Conservation (phyloP, 2,113 vertebrate species). For the Sterna hirundo region DNA sequence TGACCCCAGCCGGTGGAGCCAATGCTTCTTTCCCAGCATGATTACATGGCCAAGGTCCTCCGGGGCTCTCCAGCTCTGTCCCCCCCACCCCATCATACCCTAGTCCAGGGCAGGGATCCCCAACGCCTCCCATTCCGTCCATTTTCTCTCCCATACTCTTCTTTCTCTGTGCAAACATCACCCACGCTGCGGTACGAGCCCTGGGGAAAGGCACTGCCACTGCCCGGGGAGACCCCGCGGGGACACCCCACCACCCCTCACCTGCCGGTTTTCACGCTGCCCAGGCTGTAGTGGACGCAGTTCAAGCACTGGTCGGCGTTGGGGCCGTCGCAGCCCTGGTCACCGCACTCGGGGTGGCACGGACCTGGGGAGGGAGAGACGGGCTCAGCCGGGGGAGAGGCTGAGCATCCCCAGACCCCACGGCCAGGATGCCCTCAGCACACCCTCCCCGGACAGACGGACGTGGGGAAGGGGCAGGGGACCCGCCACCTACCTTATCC, state of each 20-base stretch:
- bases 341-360: constrained; percentile 86
- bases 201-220: not conserved
- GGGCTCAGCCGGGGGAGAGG: not conserved
- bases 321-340: constrained; percentile 88
- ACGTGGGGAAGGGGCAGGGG: rapidly evolving
- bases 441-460: rapidly evolving
- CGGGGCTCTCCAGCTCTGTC: not conserved
- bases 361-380: constrained; percentile 68
- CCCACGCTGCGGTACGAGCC: rapidly evolving
- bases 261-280: constrained; percentile 83
- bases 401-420: not conserved
- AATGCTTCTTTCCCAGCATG: not conserved
- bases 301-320: constrained; percentile 86
- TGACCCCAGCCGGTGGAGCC: not conserved
- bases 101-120: not conserved
- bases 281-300: constrained; percentile 90
- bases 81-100: not conserved
- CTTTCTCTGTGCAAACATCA: not conserved
- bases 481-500: not conserved
- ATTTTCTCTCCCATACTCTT: not conserved
- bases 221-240: rapidly evolving
- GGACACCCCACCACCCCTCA: constrained; percentile 37
- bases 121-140: not conserved
- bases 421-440: not conserved
- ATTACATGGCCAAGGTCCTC: not conserved